Base-by-base conservation (phyloP, 2,888 invertebrate species). In the Melinaea menophilus region DNA sequence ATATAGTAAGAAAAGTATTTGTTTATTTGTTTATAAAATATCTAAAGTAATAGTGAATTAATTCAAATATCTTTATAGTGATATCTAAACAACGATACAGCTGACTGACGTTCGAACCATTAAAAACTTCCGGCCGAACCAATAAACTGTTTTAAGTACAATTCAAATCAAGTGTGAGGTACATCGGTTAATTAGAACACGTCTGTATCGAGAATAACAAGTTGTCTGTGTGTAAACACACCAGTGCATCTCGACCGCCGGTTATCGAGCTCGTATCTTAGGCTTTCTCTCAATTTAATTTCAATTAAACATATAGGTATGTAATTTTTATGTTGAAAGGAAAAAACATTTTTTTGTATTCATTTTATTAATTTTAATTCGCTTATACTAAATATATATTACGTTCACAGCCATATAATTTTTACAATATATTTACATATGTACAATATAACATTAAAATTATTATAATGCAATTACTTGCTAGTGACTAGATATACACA, bases 351-450 rank as follows among this genome's bases (percentile, higher is more conserved):
- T 31, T 51, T 51, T 51, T 2, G 7, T 51, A 51, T 9, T 31
- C 7, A 51, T 31, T 51, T 51, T 51, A 51, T 45, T 34, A 55
- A 55, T 54, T 56, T 33, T 55, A 57, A 64, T 41, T 59, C 12
- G 22, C 34, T 57, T 58, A 54, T 48, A 45, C 54, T 31, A 61
- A 51, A 37, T 47, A 65, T 70, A 71, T 68, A 69, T 69, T 71
- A 67, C 56, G 66, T 63, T 70, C 72, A 73, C 73, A 75, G 71
- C 72, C 73, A 67, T 59, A 62, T 66, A 63, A 57, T 62, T 65
- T 62, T 58, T 55, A 56, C 33, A 45, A 22, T 45, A 46, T 58
- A 58, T 58, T 58, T 58, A 56, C 41, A 56, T 7, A 56, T 51
- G 7, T 51, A 51, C 51, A 31, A 51, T 31, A 11, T 55, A 59